Percentiles rank a stretch among this genome's conserved stretches.
Conservation (phyloP, 2,888 invertebrate species). For the Brachyopa scutellaris region DNA sequence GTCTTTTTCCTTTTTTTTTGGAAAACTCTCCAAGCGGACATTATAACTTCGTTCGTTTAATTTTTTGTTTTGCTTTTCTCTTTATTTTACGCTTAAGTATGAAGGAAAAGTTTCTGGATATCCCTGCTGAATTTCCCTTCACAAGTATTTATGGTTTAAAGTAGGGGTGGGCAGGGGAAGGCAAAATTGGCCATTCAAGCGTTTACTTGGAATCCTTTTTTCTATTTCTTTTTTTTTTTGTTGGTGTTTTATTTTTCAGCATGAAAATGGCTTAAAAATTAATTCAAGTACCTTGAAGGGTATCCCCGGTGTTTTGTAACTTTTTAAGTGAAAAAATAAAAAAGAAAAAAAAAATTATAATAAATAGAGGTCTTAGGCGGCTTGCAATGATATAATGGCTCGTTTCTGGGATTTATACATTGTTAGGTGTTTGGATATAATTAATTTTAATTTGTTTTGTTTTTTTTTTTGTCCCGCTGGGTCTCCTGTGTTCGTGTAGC, state of each 20-base stretch:
- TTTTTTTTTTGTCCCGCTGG: too few species aligned
- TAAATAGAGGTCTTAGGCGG: too few species aligned
- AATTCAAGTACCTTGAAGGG: slow-evolving; percentile 22
- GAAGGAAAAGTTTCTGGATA: background rate
- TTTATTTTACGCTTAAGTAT: background rate
- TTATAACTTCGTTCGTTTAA: background rate
- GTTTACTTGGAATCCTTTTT: background rate
- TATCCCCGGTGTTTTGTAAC: slow-evolving; percentile 5
- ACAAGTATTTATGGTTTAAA: background rate
- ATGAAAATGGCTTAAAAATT: slow-evolving; percentile 8
- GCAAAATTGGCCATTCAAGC: background rate
- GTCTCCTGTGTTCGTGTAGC: too few species aligned
- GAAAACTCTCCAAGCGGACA: slow-evolving; percentile 6
- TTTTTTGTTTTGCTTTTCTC: background rate
- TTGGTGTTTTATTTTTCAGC: slow-evolving; percentile 18
- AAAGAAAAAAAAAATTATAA: too few species aligned
- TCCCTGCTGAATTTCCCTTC: background rate
- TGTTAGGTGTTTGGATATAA: background rate
- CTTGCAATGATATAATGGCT: background rate
- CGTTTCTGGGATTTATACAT: background rate
- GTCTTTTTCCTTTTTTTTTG: background rate
- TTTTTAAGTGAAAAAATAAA: background rate
- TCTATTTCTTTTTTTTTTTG: background rate
- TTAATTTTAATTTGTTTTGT: too few species aligned
- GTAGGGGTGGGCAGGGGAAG: background rate